These are phyloP conservation scores for Glossophaga mutica DNA, from an alignment of 2,797 vertebrate genomes.

Conservation along the genomic window DNA sequence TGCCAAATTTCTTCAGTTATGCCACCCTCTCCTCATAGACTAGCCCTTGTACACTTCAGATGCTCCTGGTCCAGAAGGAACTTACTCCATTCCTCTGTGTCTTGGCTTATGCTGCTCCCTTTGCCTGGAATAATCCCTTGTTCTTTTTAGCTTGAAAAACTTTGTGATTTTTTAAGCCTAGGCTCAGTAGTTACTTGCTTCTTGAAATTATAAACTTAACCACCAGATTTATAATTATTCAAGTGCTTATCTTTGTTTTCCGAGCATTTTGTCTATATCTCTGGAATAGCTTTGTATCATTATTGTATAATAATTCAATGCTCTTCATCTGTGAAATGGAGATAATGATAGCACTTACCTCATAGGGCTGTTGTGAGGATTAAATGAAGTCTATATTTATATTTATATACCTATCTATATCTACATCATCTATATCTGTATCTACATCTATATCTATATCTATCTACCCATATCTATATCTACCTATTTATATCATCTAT, in stretches of 20 bases:
- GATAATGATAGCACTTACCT: background rate
- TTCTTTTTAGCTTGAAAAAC: background rate
- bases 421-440: background rate
- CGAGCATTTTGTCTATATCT: background rate
- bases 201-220: background rate
- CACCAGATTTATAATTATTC: background rate
- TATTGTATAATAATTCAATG: background rate
- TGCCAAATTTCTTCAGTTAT: background rate
- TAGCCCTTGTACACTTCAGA: background rate
- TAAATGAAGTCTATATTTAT: background rate
- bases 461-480: background rate
- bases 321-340: background rate
- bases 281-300: background rate
- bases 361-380: background rate
- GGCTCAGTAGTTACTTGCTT: background rate
- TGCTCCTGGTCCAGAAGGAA: background rate
- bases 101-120: background rate
- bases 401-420: background rate
- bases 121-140: background rate
- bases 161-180: background rate
- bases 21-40: background rate
- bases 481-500: background rate
- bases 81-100: background rate
- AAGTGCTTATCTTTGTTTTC: background rate
- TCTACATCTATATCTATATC: background rate